A percentile compares a stretch with the other conserved stretches of the same genome.
Conservation (phyloP, 2,888 invertebrate species). For the Elegia similella region DNA sequence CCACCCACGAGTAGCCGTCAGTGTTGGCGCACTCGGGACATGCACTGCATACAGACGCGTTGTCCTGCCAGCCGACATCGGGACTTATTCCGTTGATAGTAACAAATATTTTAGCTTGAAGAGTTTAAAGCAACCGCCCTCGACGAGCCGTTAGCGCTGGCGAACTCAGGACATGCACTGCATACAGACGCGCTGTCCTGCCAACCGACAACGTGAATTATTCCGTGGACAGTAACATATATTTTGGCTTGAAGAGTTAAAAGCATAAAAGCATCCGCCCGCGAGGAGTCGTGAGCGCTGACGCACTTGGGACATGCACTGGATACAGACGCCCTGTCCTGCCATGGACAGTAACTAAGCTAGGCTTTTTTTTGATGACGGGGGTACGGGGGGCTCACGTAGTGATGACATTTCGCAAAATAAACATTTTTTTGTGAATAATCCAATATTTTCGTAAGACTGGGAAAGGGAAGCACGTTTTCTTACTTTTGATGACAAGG, state of each 20-base stretch:
- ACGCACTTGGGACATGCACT: no score
- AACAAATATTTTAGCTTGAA: slow-evolving; percentile 13
- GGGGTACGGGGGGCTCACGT: no score
- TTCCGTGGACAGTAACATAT: background rate
- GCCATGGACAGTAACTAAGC: no score
- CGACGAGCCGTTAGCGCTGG: slow-evolving; percentile 58
- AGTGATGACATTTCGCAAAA: no score
- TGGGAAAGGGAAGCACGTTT: no score
- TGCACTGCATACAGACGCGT: slow-evolving; percentile 78
- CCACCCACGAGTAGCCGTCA: slow-evolving; percentile 55
- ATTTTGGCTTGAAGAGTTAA: background rate
- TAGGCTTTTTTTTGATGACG: no score
- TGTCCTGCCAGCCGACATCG: slow-evolving; percentile 76
- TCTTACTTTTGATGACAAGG: no score
- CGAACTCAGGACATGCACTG: slow-evolving; percentile 80
- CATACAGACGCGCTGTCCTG: slow-evolving; percentile 81
- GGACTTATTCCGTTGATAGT: slow-evolving; percentile 50
- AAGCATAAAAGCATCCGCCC: no score
- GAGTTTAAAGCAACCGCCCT: slow-evolving; percentile 82
- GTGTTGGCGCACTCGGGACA: slow-evolving; percentile 77
- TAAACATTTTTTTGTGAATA: no score
- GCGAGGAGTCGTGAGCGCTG: no score
- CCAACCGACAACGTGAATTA: slow-evolving; percentile 64
- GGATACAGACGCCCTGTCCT: no score
- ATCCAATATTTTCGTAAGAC: no score